Evolutionary conservation across 2,113 vertebrate species (phyloP), one percentile per base, ranked within the genome.

Genomic region (Cottus gobio): DNA sequence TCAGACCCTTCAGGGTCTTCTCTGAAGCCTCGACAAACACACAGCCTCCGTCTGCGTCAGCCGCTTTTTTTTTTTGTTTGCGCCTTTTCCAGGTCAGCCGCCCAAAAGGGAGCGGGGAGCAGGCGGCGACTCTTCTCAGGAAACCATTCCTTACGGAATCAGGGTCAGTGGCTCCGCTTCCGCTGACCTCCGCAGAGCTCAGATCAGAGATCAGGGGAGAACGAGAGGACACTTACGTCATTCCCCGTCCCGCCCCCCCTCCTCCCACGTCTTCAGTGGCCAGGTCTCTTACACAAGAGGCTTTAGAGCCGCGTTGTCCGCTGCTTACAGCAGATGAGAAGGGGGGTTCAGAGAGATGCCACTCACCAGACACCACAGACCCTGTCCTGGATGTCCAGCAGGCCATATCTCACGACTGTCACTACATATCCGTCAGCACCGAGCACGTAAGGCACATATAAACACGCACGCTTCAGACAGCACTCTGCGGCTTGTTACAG

Each of bases 61-160:
- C 83, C 65, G 77, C 75, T 57, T 67, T 42, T 34, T 3, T 42
- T 12, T 44, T 44, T 44, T 15, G 15, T 54, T 67, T n/a, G 62
- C 50, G 12, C 74, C 3, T 50, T 89, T 87, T 91, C 85, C 89
- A 80, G 91, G 89, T 90, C 91, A 86, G 71, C 57, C 34, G 22
- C 63, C 63, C 74, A 69, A 84, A 56, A 83, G 73, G 57, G 85
- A 82, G 78, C 79, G 82, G 57, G 52, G 63, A 71, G 68, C 82
- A 64, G 70, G 52, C 20, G n/a, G 36, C 0, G 0, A 30, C 31
- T 75, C 63, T 46, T 67, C 79, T 60, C 87, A 91, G 93, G 91
- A 94, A 92, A 83, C 79, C 82, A 85, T 91, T 86, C 86, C 84
- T 90, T 82, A 79, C 92, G 82, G 85, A 92, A 89, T 91, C 83